phyloP scores from a whole-genome alignment of 2,888 invertebrate species.

The Luperina testacea region DNA sequence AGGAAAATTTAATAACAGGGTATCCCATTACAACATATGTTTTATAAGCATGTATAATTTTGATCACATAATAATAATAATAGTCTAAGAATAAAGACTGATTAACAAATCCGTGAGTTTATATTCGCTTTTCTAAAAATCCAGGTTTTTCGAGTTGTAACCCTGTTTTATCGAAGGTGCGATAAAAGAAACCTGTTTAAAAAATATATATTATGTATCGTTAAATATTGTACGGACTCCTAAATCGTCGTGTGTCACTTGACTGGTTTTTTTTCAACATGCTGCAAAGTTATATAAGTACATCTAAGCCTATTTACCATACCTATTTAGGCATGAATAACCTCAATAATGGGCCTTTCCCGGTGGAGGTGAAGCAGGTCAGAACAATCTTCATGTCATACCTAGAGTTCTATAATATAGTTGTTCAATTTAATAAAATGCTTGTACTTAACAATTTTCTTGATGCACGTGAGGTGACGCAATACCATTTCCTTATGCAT shows the following conservation, averaged over 20 bases:
- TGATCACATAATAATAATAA: too few species aligned
- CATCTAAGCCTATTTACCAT: background rate
- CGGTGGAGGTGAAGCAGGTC: too few species aligned
- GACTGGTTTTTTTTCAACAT: background rate
- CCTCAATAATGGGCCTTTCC: background rate
- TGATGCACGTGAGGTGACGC: background rate
- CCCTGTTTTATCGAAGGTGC: too few species aligned
- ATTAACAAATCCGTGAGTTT: too few species aligned
- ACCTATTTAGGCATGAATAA: background rate
- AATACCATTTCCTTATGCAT: background rate
- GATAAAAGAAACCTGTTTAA: background rate
- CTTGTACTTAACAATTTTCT: background rate
- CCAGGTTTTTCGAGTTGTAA: too few species aligned
- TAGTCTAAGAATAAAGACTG: too few species aligned
- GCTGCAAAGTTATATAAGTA: background rate
- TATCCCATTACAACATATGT: too few species aligned
- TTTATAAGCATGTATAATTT: too few species aligned
- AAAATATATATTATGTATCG: background rate
- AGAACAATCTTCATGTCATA: background rate
- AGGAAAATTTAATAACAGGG: too few species aligned
- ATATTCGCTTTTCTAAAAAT: too few species aligned
- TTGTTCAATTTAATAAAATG: conserved; percentile 7
- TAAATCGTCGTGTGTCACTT: background rate
- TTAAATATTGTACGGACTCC: background rate
- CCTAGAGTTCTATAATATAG: background rate